phyloP scores from a whole-genome alignment of 1,140 invertebrate species.

The Drosophila orosa region DNA sequence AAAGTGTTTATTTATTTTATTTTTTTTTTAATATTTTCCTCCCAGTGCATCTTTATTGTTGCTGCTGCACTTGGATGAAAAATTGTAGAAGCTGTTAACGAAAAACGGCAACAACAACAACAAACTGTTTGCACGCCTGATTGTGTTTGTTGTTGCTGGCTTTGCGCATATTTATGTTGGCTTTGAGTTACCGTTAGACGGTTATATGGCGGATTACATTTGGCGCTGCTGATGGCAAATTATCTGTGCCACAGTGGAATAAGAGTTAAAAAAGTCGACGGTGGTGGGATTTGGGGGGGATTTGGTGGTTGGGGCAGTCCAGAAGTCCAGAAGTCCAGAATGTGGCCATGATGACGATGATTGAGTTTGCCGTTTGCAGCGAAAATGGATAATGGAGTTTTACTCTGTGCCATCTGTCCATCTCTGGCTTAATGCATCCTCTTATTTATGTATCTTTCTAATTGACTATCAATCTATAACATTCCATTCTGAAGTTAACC shows the following conservation, averaged over 20 bases:
- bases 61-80: constrained; percentile 69
- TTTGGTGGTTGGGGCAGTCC: constrained; percentile 5
- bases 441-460: constrained; percentile 44
- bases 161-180: constrained; percentile 78
- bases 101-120: constrained; percentile 42
- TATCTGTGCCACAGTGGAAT: constrained; percentile 61
- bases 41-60: constrained; percentile 38
- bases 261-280: constrained; percentile 18
- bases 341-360: constrained; percentile 47
- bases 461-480: constrained; percentile 44
- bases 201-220: constrained; percentile 81
- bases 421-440: constrained; percentile 45
- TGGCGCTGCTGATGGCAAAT: constrained; percentile 77
- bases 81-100: constrained; percentile 78
- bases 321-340: constrained; percentile 33
- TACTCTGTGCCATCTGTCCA: constrained; percentile 29
- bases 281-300: background rate
- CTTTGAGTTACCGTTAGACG: constrained; percentile 80
- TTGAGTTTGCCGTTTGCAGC: constrained; percentile 36
- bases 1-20: too few species aligned
- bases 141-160: constrained; percentile 58
- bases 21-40: background rate
- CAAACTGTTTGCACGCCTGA: constrained; percentile 66
- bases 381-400: constrained; percentile 37
- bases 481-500: background rate